Evolutionary conservation across 2,797 vertebrate genomes (phyloP), one percentile per base, ranked within the genome.

Genomic region (Xerus rutilus): DNA sequence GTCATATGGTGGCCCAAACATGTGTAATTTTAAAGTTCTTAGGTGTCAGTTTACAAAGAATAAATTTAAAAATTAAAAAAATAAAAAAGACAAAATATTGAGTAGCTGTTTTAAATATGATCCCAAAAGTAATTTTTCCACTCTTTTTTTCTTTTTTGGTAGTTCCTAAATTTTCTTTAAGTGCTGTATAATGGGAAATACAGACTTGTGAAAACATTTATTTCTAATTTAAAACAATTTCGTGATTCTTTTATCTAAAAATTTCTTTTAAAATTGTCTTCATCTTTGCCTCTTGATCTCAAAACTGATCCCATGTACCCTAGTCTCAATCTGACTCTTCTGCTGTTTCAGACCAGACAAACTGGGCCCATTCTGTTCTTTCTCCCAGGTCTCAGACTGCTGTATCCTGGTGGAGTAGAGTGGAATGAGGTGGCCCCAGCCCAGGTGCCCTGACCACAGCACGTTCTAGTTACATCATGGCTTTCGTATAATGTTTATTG

Each of bases 151-250:
- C 17, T 45, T 79, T 87, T 52, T 52, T 7, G 35, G 35, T 77
- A 57, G 13, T 62, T 83, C 93, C 35, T 32, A 79, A 72, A 54
- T 82, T 86, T 89, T 78, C 47, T 83, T 62, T 89, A 94, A 83
- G 25, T 79, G 32, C 86, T n/a, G 3, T 35, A 47, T 47, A 88
- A 77, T 6, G 3, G 67, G 65, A 91, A 81, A 85, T 64, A 62
- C n/a, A 52, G 21, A 32, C 43, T 64, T 84, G n/a, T 13, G 64
- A 65, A 69, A 90, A 73, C 13, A 21, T 83, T 81, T 77, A 67
- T 62, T 93, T 86, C 92, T 47, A 78, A 67, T 72, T 82, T 82
- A 65, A 92, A 73, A 35, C 15, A 77, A 35, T 47, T 69, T 81
- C 28, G 59, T 43, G 54, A 45, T 74, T 81, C 3, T 70, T 86